Percentiles rank a stretch among this genome's conserved stretches.
Evolutionary conservation across 2,797 vertebrate species (phyloP).

Genomic region (Pantherophis vulpinus): DNA sequence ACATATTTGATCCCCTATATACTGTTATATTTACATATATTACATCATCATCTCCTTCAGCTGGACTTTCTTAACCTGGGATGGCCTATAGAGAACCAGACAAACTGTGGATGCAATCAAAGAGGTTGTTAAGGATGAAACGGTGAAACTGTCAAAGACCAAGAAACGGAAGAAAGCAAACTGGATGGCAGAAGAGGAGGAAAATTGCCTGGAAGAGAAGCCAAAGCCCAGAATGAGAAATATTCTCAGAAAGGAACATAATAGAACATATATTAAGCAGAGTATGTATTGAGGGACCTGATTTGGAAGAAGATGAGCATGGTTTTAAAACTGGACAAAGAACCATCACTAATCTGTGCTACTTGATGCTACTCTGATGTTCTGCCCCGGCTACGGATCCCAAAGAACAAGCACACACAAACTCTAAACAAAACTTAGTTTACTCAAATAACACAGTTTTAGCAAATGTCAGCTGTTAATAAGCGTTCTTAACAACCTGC

Average conservation of each 20-base stretch:
- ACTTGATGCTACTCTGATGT: not conserved
- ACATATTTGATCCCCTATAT: too few species aligned
- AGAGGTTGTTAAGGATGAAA: not conserved
- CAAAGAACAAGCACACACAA: too few species aligned
- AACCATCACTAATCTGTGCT: not conserved
- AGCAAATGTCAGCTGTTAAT: too few species aligned
- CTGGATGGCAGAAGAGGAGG: not conserved
- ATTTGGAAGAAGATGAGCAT: not conserved
- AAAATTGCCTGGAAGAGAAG: not conserved
- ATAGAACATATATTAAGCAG: not conserved
- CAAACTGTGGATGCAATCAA: not conserved
- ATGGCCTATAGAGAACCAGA: not conserved
- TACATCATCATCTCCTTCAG: not conserved
- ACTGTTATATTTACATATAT: too few species aligned
- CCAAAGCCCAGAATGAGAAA: not conserved
- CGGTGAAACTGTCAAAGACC: not conserved
- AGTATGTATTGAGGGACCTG: not conserved
- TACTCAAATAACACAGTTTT: too few species aligned
- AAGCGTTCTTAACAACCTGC: too few species aligned
- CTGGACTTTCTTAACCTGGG: accelerated
- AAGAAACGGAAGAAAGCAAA: not conserved
- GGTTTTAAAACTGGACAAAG: not conserved
- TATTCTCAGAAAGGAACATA: not conserved
- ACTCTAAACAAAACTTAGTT: too few species aligned
- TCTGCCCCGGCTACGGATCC: too few species aligned